These are phyloP conservation scores for Thereva unica DNA, from an alignment of 2,888 invertebrate genomes.

Conservation along the genomic window DNA sequence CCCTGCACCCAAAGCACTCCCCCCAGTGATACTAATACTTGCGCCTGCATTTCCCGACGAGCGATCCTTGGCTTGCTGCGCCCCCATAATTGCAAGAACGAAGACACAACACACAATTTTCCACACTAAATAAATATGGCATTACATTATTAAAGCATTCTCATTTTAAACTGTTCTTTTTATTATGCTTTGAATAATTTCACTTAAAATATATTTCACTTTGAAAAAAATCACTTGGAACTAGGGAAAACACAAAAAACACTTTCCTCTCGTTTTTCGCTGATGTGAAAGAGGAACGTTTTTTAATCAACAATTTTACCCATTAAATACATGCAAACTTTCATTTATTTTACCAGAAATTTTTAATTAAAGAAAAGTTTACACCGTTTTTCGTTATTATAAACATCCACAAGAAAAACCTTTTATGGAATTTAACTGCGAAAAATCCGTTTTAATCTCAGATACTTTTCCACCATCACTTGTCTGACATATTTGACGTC, in stretches of 20 bases:
- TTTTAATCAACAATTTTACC: too few relatives aligned
- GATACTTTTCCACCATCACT: slow-evolving; percentile 44
- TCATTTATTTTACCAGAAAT: too few relatives aligned
- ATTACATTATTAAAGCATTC: slow-evolving; percentile 21
- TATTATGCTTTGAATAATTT: background rate
- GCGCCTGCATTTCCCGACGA: slow-evolving; percentile 62
- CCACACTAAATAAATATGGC: slow-evolving; percentile 4
- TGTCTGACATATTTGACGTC: slow-evolving; percentile 62
- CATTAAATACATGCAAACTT: too few relatives aligned
- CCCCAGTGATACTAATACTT: slow-evolving; percentile 40
- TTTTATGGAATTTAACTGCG: slow-evolving; percentile 13
- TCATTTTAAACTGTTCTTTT: slow-evolving; percentile 1
- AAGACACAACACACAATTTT: slow-evolving; percentile 56
- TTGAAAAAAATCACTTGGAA: slow-evolving; percentile 16
- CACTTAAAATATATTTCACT: slow-evolving; percentile 6
- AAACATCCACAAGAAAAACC: too few relatives aligned
- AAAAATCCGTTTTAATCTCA: slow-evolving; percentile 18
- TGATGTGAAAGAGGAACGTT: too few relatives aligned
- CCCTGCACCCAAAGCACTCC: slow-evolving; percentile 53
- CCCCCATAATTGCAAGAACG: slow-evolving; percentile 70
- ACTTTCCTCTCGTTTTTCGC: too few relatives aligned
- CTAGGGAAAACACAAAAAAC: background rate
- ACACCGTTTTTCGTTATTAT: too few relatives aligned
- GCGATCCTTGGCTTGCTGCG: slow-evolving; percentile 92
- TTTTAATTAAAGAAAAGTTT: too few relatives aligned